Evolutionary conservation across 2,888 invertebrate species (phyloP), one percentile per base, ranked within the genome.

Genomic region (Cataglyphis albicans): DNA sequence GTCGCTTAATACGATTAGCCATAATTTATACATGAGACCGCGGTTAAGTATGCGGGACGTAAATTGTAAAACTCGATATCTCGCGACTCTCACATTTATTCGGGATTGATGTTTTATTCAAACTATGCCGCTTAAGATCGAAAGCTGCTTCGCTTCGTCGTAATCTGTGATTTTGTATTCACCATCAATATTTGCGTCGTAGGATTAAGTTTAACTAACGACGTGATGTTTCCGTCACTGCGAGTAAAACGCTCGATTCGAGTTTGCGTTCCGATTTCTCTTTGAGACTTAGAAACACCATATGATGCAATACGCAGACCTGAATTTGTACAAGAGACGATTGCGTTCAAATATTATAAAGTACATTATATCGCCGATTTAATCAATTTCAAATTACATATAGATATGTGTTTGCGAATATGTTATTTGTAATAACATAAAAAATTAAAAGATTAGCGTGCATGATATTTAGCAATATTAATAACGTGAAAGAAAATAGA

Each of bases 191-290:
- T 88, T 88, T 88, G 86, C 64, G 38, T 65, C 64, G 38, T 38
- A 67, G 81, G 74, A 87, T 88, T 88, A 86, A 82, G 83, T 88
- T 88, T 84, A 80, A 80, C 84, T 84, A 88, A 87, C 85, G 84
- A 86, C 75, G 84, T 57, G 44, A 55, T 59, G 73, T 84, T 82
- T 76, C 84, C 82, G 72, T 55, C 76, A 52, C 63, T 15, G 41
- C 29, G 29, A 55, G 68, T 76, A 76, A 76, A 76, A 68, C 29
- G n/a, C 25, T 67, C 32, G 70, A 29, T 78, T 21, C 44, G 35
- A 41, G 57, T 52, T 72, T 12, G 52, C 84, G 75, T 83, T 82
- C 74, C 85, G 67, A 85, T 88, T 88, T 88, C 88, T 84, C 88
- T 87, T 88, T 88, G 88, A 88, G 74, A 83, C 21, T 78, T 70